These are phyloP conservation scores for Ischnus inquisitorius DNA, from an alignment of 2,888 invertebrate genomes.

Conservation along the genomic window DNA sequence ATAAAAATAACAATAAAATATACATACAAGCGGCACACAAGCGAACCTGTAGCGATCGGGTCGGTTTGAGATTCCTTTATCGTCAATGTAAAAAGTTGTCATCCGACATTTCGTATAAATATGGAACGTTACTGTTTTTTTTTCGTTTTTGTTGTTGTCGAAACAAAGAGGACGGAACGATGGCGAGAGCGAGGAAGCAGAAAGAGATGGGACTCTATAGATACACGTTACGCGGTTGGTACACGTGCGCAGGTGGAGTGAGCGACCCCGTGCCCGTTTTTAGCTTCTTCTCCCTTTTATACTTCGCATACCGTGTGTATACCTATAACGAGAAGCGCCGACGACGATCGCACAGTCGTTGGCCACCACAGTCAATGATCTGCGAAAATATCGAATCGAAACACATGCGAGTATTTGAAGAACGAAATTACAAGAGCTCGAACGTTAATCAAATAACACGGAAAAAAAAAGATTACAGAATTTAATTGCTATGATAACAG, in stretches of 20 bases:
- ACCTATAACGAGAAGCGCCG: conserved; percentile 39
- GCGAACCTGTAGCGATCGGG: not conserved
- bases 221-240: conserved; percentile 75
- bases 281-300: conserved; percentile 51
- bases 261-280: conserved; percentile 71
- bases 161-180: not conserved
- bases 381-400: not conserved
- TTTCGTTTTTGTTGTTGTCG: not conserved
- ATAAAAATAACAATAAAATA: not conserved
- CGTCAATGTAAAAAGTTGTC: not conserved
- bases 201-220: not conserved
- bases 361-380: conserved; percentile 9
- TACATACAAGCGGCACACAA: not conserved
- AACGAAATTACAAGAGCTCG: not conserved
- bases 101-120: conserved; percentile 29
- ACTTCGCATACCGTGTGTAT: conserved; percentile 27
- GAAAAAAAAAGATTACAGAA: not conserved
- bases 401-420: conserved; percentile 5
- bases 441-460: not conserved
- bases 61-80: conserved; percentile 10
- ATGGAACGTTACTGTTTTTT: conserved; percentile 13
- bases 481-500: not conserved
- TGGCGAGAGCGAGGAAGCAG: not conserved
- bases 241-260: conserved; percentile 81
- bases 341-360: conserved; percentile 29